phyloP scores from a whole-genome alignment of 2,113 vertebrate genomes.

The Cricetomys ansorgei region DNA sequence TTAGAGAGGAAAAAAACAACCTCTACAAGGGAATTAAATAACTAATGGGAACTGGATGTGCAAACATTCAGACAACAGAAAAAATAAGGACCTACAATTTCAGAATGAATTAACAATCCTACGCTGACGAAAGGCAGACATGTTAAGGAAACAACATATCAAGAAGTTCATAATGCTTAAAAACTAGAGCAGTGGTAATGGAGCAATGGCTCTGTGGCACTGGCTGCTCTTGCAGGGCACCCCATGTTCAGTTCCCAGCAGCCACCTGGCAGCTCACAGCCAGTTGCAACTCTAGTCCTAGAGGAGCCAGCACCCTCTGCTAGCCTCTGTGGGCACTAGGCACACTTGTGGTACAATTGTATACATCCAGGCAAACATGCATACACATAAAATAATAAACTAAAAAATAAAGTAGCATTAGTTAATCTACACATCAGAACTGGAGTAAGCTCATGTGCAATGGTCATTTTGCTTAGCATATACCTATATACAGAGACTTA shows the following conservation, averaged over 20 bases:
- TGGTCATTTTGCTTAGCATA: neutral
- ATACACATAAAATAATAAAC: neutral
- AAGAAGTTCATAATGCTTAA: neutral
- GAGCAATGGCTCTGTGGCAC: neutral
- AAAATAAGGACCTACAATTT: neutral
- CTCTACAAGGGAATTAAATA: neutral
- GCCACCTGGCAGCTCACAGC: neutral
- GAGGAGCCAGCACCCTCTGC: neutral
- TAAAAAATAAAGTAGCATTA: neutral
- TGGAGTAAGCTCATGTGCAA: neutral
- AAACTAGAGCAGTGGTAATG: neutral
- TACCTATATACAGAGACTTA: neutral
- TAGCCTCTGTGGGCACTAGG: neutral
- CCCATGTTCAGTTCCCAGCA: neutral
- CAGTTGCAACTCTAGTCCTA: neutral
- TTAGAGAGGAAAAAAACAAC: neutral
- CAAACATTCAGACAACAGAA: neutral
- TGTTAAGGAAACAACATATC: neutral
- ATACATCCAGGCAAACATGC: neutral
- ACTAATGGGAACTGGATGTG: neutral
- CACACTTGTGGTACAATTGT: neutral
- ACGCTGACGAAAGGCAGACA: neutral
- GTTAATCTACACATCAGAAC: neutral
- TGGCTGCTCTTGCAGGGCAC: neutral
- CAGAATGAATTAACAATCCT: neutral